Base-by-base conservation (phyloP, 1,140 invertebrate species). In the Rhizoglyphus robini region DNA sequence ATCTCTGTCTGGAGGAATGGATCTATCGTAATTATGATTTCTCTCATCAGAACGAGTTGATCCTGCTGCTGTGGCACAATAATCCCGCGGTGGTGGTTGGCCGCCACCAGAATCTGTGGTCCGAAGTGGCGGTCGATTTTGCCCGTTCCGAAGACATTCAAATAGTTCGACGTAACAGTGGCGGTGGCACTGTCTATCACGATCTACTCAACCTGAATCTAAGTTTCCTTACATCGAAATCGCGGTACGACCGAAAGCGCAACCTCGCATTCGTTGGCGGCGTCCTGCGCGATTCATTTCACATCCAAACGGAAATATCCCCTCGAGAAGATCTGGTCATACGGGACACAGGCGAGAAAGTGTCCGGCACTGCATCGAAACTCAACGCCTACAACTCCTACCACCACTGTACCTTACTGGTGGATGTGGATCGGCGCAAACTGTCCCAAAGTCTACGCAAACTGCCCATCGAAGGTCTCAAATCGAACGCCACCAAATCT, bases 161-260 rank as follows among this genome's bases (percentile, higher is more conserved):
- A 1, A 70, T 96, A 20, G 94, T 86, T 0, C 80, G 95, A 59
- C 80, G 94, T 23, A 89, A 91, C 72, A 96, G 91, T 76, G 94
- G 92, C n/a, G 96, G 95, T 65, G 93, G 92, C 11, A 87, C 91
- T 20, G 92, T 98, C 23, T 99, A 92, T 76, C 94, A 99, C 76
- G 95, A 98, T 76, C 72, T 81, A 67, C 93, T 92, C 47, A 96
- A 95, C 78, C 76, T 97, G 0, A 97, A 96, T 78, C 79, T 91
- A 59, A 86, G 89, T 0, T 96, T 96, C 75, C 88, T 96, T 69
- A 87, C 86, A 2, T 80, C 84, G 0, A 80, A 83, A 69, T 81
- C 85, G 68, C 77, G 81, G 54, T 94, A 94, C 74, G 83, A 91
- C 74, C 79, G 90, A 66, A 85, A 82, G 69, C 84, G 84, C 67